Evolutionary conservation across 2,888 invertebrate genomes (phyloP), one percentile per base, ranked within the genome.

Genomic region (Dasysyrphus albostriatus): DNA sequence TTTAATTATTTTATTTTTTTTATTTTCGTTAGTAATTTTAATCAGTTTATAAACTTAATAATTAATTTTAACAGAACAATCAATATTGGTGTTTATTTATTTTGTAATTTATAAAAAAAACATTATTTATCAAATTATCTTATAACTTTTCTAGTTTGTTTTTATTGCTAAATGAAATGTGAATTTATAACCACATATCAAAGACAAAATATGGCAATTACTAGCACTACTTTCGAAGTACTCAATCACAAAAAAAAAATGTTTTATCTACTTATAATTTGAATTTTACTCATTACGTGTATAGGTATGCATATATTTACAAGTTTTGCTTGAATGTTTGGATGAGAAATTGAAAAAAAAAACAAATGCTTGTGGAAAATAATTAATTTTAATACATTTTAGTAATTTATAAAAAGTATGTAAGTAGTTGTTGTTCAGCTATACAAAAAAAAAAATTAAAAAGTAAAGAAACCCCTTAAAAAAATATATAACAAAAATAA

Each of bases 361-460:
- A 32, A 24, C 24, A 24, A 24, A 47, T 70, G 69, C 59, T 72
- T 82, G 19, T 58, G 42, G 59, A 29, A 34, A 56, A 37, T 29
- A 73, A 69, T 51, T 59, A 19, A 59, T 59, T 63, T 65, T 51
- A 82, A 49, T 65, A 63, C 70, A 49, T 56, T 58, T 75, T 85
- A 85, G 72, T 85, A 88, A 87, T 85, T 88, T 72, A 81, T 89
- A 19, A 67, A 67, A 0, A 42, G 7, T 32, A 6, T 32, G 32
- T 32, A 32, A 5, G 32, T 89, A 89, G 89, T 88, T 88, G 16
- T 34, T 47, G 82, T 85, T 83, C 88, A 70, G 88, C 83, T 89
- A 88, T 88, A 81, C 83, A n/a, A 63, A 82, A 63, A 75, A 79
- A 88, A 75, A 84, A 79, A 56, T 76, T 67, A 79, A 78, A 80